These are phyloP conservation scores for Dynastes tityus DNA, from an alignment of 2,888 invertebrate genomes.

Conservation along the genomic window DNA sequence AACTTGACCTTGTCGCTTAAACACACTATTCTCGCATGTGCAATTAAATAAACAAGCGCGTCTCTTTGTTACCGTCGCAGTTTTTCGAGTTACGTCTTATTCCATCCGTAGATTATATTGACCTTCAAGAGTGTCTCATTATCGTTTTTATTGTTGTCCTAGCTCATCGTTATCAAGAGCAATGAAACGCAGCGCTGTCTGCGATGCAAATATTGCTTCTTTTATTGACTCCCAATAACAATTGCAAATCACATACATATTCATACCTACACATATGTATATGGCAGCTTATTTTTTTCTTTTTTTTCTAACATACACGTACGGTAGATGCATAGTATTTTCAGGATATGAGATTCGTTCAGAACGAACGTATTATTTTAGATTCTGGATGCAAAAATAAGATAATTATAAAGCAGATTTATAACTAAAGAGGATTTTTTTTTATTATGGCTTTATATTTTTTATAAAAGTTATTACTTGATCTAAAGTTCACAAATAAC, in stretches of 20 bases:
- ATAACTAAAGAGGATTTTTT: too few species aligned
- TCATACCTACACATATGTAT: neutral
- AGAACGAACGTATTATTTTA: too few species aligned
- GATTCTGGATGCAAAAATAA: too few species aligned
- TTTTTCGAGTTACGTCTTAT: neutral
- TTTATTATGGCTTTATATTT: too few species aligned
- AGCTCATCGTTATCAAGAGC: neutral
- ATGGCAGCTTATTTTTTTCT: neutral
- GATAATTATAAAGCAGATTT: too few species aligned
- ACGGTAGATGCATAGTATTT: too few species aligned
- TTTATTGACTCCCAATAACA: neutral
- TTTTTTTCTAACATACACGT: neutral
- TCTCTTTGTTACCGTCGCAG: neutral
- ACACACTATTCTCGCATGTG: conserved; percentile 4
- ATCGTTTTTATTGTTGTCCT: conserved; percentile 22
- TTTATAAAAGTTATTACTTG: too few species aligned
- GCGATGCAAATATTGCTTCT: neutral
- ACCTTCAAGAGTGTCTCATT: conserved; percentile 21
- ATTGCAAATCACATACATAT: neutral
- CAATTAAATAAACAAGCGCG: conserved; percentile 9
- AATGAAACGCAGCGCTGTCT: neutral
- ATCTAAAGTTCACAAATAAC: too few species aligned
- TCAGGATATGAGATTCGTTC: too few species aligned
- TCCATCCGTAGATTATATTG: conserved; percentile 10
- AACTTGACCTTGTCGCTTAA: neutral